Conservation (phyloP, 2,888 invertebrate genomes). For the Mimachlamys varia region DNA sequence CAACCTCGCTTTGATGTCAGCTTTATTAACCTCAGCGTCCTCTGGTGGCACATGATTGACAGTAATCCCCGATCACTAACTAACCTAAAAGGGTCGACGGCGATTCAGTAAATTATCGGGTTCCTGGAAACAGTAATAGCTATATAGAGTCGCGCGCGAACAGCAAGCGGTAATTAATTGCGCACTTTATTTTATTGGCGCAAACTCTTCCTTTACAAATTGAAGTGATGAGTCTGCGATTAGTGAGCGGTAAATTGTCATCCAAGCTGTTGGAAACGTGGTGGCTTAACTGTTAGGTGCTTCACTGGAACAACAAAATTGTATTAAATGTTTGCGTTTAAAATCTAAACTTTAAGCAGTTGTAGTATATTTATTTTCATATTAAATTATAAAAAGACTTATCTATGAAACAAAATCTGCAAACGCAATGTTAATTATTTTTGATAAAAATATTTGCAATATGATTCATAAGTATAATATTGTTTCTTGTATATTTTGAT, state of each 20-base stretch:
- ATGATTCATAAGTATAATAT: no score
- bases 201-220: conserved; percentile 28
- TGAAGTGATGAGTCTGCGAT: conserved; percentile 31
- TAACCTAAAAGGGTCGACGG: conserved; percentile 32
- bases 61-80: conserved; percentile 34
- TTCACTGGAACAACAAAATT: not conserved
- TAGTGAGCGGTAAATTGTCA: conserved; percentile 28
- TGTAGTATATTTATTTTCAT: no score
- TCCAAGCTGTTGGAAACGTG: not conserved
- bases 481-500: no score
- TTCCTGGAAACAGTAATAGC: conserved; percentile 17
- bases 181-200: conserved; percentile 36
- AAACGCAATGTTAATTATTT: no score
- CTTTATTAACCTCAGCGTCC: conserved; percentile 27
- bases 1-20: conserved; percentile 32
- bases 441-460: no score
- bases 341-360: not conserved
- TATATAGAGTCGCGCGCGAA: conserved; percentile 21
- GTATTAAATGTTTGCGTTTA: not conserved
- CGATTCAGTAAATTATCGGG: conserved; percentile 31
- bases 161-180: conserved; percentile 34
- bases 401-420: no score
- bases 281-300: not conserved
- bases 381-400: no score
- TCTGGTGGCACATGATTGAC: conserved; percentile 29